Evolutionary conservation across 2,888 invertebrate genomes (phyloP).

Genomic region (Pegoplata infirma): DNA sequence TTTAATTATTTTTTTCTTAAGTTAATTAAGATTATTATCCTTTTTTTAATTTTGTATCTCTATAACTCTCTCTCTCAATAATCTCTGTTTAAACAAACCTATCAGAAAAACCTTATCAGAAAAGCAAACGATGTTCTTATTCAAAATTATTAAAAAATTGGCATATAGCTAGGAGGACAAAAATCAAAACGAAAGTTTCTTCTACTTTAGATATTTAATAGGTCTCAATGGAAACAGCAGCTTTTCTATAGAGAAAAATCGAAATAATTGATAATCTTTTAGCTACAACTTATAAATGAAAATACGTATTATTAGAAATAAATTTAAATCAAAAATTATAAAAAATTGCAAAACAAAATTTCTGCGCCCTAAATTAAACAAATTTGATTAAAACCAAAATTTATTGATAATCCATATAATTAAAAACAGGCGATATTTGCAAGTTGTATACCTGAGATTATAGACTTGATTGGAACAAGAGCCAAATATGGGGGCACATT

Average conservation of each 20-base stretch:
- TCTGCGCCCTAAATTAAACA: slow-evolving; percentile 56
- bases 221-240: slow-evolving; percentile 45
- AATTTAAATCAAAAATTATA: slow-evolving; percentile 63
- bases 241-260: slow-evolving; percentile 29
- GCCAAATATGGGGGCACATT: slow-evolving; percentile 99
- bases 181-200: too few species aligned
- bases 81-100: slow-evolving; percentile 36
- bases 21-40: not conserved
- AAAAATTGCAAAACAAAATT: slow-evolving; percentile 46
- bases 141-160: slow-evolving; percentile 22
- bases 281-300: slow-evolving; percentile 1
- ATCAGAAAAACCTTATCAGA: slow-evolving; percentile 13
- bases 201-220: slow-evolving; percentile 16
- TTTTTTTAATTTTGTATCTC: not conserved
- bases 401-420: slow-evolving; percentile 75
- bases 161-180: slow-evolving; percentile 8
- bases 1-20: not conserved
- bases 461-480: slow-evolving; percentile 99
- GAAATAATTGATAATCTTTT: not conserved
- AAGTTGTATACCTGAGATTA: slow-evolving; percentile 99
- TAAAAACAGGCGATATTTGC: slow-evolving; percentile 98
- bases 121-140: not conserved
- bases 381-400: slow-evolving; percentile 61
- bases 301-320: slow-evolving; percentile 46
- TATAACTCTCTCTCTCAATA: slow-evolving; percentile 19